phyloP scores from a whole-genome alignment of 2,113 vertebrate genomes.

The Aspiorhynchus laticeps region DNA sequence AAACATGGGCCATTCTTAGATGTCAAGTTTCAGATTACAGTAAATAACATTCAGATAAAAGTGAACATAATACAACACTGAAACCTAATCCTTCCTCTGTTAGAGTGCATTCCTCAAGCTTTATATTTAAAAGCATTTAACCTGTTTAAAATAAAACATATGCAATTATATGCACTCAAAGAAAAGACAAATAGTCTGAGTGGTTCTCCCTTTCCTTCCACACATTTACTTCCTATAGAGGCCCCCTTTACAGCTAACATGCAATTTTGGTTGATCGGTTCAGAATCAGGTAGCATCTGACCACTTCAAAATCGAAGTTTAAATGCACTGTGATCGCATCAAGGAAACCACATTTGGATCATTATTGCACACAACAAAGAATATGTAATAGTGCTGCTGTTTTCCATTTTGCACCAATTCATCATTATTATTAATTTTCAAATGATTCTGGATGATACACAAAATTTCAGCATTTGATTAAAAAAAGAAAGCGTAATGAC shows the following conservation, averaged over 20 bases:
- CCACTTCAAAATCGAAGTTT: neutral
- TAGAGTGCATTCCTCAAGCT: slow-evolving; percentile 3
- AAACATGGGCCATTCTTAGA: neutral
- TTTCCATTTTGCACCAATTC: neutral
- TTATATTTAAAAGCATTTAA: neutral
- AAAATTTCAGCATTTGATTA: neutral
- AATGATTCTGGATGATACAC: neutral
- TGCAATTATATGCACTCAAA: neutral
- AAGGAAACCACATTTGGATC: neutral
- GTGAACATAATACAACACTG: neutral
- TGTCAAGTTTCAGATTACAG: neutral
- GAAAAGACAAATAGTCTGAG: neutral
- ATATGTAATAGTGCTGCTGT: neutral
- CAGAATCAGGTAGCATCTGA: neutral
- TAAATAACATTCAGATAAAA: neutral
- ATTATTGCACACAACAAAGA: neutral
- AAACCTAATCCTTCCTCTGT: neutral
- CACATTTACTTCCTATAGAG: neutral
- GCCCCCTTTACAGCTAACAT: neutral
- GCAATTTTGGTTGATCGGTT: neutral
- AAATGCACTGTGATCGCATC: neutral
- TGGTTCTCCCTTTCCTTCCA: neutral
- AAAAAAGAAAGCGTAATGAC: neutral
- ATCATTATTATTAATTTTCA: neutral
- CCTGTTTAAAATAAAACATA: slow-evolving; percentile 3